These are phyloP conservation scores for Hippocampus guttulatus DNA, from an alignment of 2,113 vertebrate genomes.

Conservation along the genomic window DNA sequence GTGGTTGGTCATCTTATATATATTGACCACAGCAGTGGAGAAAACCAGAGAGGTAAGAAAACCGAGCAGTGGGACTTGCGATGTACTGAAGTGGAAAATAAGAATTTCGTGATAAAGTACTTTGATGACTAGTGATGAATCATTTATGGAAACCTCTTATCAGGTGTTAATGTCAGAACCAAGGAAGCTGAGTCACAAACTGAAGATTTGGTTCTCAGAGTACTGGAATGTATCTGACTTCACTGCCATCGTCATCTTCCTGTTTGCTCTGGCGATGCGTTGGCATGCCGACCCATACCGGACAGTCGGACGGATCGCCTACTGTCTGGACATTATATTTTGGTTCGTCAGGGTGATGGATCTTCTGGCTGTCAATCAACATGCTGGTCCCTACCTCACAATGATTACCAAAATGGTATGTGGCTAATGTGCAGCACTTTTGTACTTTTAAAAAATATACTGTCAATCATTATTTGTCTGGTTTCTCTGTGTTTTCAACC, in stretches of 20 bases:
- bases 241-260: constrained; percentile 84
- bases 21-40: constrained; percentile 86
- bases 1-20: constrained; percentile 87
- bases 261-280: constrained; percentile 80
- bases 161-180: constrained; percentile 91
- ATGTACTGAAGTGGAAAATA: background rate
- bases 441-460: background rate
- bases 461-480: background rate
- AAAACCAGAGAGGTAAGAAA: constrained; percentile 87
- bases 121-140: background rate
- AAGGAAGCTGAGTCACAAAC: constrained; percentile 83
- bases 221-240: constrained; percentile 95
- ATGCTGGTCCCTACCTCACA: constrained; percentile 92
- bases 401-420: constrained; percentile 98
- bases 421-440: constrained; percentile 5
- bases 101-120: background rate
- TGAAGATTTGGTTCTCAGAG: constrained; percentile 93
- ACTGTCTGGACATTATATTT: constrained; percentile 95
- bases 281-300: constrained; percentile 69
- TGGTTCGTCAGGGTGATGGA: constrained; percentile 91
- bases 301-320: constrained; percentile 80
- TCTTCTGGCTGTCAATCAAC: constrained; percentile 92
- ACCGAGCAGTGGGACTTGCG: background rate
- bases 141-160: background rate
- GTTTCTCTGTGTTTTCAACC: constrained; percentile 4